Conservation (phyloP, 2,113 vertebrate species). For the Stomatorhinus ivindoensis region DNA sequence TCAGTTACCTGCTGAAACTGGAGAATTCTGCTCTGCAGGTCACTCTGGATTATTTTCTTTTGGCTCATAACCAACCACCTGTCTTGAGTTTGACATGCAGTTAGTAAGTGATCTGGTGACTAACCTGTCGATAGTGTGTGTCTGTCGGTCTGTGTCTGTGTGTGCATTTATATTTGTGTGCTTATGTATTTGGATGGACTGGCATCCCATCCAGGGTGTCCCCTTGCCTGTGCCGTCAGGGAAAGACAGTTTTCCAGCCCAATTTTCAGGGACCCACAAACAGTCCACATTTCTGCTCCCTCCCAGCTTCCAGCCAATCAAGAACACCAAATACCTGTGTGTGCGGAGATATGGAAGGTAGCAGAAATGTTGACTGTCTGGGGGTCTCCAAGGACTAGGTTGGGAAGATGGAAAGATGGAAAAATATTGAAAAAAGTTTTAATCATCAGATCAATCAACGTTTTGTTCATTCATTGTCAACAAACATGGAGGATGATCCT, state of each 20-base stretch:
- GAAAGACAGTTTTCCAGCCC: neutral
- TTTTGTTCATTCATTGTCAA: neutral
- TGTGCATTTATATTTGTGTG: neutral
- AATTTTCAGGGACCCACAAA: neutral
- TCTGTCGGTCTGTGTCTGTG: neutral
- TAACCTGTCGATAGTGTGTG: neutral
- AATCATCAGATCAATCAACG: neutral
- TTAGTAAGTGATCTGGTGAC: neutral
- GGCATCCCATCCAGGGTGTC: neutral
- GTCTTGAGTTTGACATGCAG: neutral
- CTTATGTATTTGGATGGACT: neutral
- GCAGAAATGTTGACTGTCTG: neutral
- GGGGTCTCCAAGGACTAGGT: neutral
- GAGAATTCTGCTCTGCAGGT: neutral
- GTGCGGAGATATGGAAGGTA: neutral
- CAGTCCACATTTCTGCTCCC: neutral
- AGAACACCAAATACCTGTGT: neutral
- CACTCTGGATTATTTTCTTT: neutral
- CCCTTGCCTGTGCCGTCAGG: neutral
- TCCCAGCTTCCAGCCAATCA: neutral
- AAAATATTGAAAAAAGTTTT: neutral
- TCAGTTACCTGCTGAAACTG: neutral
- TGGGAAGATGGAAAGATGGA: neutral
- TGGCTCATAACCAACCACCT: neutral
- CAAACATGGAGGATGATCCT: neutral